phyloP scores from a whole-genome alignment of 2,113 vertebrate genomes.

The Globicephala melas region DNA sequence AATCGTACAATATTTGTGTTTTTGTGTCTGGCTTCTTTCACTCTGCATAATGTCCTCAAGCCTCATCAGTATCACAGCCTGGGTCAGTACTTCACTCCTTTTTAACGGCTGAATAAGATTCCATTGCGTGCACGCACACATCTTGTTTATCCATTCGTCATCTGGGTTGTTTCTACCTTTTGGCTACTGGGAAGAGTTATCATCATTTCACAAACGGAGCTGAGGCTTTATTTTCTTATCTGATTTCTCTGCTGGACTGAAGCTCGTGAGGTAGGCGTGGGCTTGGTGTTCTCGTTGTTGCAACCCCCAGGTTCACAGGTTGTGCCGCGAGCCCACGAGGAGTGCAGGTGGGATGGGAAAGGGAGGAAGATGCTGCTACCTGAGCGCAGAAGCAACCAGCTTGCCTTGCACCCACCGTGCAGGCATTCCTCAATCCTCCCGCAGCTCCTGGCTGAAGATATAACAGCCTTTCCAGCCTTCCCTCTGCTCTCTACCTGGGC shows the following conservation, averaged over 20 bases:
- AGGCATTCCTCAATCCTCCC: rapidly evolving
- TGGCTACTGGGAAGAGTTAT: neutral
- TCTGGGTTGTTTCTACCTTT: neutral
- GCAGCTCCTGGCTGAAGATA: too few species aligned
- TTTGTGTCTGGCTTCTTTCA: rapidly evolving
- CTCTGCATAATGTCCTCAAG: rapidly evolving
- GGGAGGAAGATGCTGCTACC: too few species aligned
- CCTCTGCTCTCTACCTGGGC: neutral
- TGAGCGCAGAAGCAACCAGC: rapidly evolving
- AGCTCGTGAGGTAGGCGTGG: neutral
- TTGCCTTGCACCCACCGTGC: neutral
- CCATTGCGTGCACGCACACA: rapidly evolving
- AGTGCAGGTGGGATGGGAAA: neutral
- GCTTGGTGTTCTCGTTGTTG: rapidly evolving
- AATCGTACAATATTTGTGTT: rapidly evolving
- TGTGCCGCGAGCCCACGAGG: neutral
- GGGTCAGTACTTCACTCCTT: neutral
- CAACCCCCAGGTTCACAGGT: neutral
- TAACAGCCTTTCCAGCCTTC: rapidly evolving
- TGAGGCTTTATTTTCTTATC: neutral
- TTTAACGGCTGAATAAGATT: rapidly evolving
- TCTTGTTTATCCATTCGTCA: rapidly evolving
- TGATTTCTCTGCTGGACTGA: neutral
- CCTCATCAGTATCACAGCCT: rapidly evolving
- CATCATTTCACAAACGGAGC: neutral